Conservation (phyloP, 64 coral and sea anemone species). For the Porites lutea region DNA sequence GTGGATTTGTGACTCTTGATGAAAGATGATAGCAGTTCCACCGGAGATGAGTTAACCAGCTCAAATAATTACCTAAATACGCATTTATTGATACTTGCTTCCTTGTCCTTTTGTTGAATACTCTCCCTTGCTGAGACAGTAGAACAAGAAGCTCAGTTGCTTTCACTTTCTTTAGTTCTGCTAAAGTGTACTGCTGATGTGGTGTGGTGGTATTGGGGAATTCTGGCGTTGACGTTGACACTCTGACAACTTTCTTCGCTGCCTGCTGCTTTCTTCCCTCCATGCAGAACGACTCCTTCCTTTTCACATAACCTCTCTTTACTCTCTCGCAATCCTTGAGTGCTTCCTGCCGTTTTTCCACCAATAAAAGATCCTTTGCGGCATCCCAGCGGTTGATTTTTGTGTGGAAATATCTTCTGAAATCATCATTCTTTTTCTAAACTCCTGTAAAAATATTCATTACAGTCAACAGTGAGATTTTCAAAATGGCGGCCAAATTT, state of each 20-base stretch:
- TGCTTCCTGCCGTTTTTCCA: constrained; percentile 48
- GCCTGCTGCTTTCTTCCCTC: constrained; percentile 41
- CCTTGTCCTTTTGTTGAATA: background rate
- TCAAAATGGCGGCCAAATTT: no score
- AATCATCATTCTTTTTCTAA: constrained; percentile 56
- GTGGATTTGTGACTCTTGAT: background rate
- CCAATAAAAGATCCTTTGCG: constrained; percentile 8
- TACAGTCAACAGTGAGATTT: no score
- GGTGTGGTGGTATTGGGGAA: background rate
- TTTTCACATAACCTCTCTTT: constrained; percentile 27
- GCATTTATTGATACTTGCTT: background rate
- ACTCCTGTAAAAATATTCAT: constrained; percentile 32
- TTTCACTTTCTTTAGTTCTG: background rate
- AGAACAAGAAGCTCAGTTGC: background rate
- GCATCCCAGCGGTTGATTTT: constrained; percentile 62
- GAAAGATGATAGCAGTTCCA: no score
- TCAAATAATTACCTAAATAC: background rate
- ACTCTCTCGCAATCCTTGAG: background rate
- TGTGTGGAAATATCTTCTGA: constrained; percentile 29
- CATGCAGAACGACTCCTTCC: constrained; percentile 7
- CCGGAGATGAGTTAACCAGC: no score
- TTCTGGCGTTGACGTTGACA: background rate
- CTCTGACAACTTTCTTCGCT: constrained; percentile 5
- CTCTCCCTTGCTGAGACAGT: background rate
- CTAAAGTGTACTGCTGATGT: background rate